phyloP scores from a whole-genome alignment of 2,113 vertebrate genomes.

The Phaethon lepturus region DNA sequence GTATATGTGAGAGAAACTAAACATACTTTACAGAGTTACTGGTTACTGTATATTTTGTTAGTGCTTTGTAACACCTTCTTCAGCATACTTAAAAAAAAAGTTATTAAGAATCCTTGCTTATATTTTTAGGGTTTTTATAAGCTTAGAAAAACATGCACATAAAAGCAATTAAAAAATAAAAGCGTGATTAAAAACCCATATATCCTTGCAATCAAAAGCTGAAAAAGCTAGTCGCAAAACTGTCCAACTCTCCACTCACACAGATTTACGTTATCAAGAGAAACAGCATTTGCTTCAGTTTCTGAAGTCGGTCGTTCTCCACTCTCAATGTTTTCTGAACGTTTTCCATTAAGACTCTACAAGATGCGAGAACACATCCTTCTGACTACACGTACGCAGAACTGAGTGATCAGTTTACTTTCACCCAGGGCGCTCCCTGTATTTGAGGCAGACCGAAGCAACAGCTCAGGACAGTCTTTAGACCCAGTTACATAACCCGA shows the following conservation, averaged over 20 bases:
- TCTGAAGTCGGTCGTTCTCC: neutral
- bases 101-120: neutral
- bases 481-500: neutral
- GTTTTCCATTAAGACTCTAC: neutral
- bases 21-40: neutral
- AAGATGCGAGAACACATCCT: neutral
- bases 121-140: neutral
- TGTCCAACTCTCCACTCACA: neutral
- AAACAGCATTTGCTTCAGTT: neutral
- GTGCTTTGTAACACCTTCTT: neutral
- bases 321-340: neutral
- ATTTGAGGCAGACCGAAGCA: neutral
- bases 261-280: neutral
- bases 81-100: neutral
- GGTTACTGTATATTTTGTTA: neutral
- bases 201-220: neutral
- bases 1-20: neutral
- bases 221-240: neutral
- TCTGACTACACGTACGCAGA: neutral
- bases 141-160: neutral
- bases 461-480: neutral
- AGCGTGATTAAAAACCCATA: neutral
- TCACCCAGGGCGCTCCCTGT: neutral
- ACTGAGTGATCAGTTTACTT: neutral
- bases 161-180: neutral